These are phyloP conservation scores for Ianthella basta DNA, from an alignment of 37 sponge, comb jelly and placozoan species.

Conservation along the genomic window DNA sequence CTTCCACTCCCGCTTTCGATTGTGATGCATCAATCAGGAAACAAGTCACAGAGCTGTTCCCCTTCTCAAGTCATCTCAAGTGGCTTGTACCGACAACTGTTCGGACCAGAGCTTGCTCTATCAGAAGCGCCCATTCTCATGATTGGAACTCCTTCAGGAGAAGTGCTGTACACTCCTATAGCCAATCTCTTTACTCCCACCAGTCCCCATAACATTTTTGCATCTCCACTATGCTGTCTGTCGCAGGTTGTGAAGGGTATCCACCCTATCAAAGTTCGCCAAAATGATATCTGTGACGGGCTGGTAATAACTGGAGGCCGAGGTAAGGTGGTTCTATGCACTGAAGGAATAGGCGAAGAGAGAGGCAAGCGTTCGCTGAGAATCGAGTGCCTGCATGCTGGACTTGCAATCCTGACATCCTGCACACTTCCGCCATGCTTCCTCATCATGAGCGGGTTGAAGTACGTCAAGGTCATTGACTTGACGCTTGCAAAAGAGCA, in stretches of 20 bases:
- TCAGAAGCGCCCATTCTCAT: neutral
- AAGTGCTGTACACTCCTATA: neutral
- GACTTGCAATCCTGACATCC: neutral
- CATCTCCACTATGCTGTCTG: neutral
- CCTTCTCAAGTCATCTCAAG: neutral
- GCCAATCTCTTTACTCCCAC: neutral
- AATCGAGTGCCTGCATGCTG: neutral
- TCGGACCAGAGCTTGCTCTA: neutral
- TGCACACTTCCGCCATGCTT: neutral
- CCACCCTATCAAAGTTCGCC: neutral
- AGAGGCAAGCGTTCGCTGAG: neutral
- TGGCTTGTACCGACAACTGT: constrained; percentile 4
- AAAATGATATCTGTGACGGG: neutral
- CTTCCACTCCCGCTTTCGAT: neutral
- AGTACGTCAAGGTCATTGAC: neutral
- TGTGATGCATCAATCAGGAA: constrained; percentile 2
- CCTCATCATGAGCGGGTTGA: neutral
- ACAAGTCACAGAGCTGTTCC: too few species aligned
- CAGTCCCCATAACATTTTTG: neutral
- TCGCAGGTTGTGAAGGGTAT: constrained; percentile 2
- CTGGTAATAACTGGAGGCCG: neutral
- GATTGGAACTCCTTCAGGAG: constrained; percentile 1
- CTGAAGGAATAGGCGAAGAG: neutral
- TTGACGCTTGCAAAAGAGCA: too few species aligned
- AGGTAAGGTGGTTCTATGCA: neutral